Conservation (phyloP, 2,888 invertebrate species). For the Pyralis farinalis region DNA sequence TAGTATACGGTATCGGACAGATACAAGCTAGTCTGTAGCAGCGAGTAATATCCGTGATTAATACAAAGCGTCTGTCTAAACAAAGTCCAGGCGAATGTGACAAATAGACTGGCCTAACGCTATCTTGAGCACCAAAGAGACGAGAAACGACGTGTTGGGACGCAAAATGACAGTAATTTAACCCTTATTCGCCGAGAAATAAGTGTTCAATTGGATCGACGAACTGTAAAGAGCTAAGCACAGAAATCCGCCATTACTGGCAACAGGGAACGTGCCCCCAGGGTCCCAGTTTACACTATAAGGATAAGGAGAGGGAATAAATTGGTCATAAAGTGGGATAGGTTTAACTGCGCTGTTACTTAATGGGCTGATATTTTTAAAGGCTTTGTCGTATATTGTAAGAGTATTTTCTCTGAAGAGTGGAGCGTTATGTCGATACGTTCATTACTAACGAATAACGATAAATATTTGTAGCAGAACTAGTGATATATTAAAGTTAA, state of each 20-base stretch:
- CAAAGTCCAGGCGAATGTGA: background rate
- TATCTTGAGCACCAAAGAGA: background rate
- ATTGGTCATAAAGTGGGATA: background rate
- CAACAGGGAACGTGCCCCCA: background rate
- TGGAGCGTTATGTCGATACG: too few relatives aligned
- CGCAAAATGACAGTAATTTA: background rate
- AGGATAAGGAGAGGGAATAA: background rate
- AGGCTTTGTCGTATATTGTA: background rate
- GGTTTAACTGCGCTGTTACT: background rate
- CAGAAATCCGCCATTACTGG: background rate
- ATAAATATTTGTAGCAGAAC: too few relatives aligned
- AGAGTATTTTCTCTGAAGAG: too few relatives aligned
- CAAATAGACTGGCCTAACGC: background rate
- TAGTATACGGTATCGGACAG: background rate
- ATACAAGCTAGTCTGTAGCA: background rate
- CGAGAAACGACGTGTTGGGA: background rate
- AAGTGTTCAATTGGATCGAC: background rate
- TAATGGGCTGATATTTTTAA: background rate
- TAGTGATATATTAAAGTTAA: too few relatives aligned
- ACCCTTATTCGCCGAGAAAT: background rate
- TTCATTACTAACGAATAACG: too few relatives aligned
- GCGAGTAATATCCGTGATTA: background rate
- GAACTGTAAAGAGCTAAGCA: background rate
- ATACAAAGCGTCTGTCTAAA: background rate
- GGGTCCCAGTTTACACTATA: background rate